phyloP scores from a whole-genome alignment of 2,888 invertebrate genomes.

The Tryphoninae sp. region DNA sequence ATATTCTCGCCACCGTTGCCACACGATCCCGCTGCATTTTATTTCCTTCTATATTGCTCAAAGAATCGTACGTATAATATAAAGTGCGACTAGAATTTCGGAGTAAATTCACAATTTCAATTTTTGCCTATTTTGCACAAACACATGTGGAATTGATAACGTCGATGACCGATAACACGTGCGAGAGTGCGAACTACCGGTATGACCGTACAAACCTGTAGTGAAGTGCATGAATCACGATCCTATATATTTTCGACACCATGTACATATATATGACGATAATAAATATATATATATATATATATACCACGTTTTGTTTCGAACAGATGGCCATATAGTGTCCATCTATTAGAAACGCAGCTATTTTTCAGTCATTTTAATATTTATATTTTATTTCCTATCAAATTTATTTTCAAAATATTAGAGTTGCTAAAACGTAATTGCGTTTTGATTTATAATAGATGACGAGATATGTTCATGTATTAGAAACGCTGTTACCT shows the following conservation, averaged over 20 bases:
- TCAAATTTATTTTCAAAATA: too few species aligned
- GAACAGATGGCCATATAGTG: too few species aligned
- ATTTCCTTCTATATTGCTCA: conserved; percentile 34
- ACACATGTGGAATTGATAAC: not conserved
- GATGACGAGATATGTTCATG: too few species aligned
- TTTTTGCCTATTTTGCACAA: not conserved
- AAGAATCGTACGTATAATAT: conserved; percentile 28
- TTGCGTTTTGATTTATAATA: too few species aligned
- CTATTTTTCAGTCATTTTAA: too few species aligned
- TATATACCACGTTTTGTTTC: too few species aligned
- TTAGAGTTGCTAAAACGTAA: too few species aligned
- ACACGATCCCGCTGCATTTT: conserved; percentile 35
- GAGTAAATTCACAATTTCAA: conserved; percentile 18
- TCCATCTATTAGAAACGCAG: too few species aligned
- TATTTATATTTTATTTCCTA: too few species aligned
- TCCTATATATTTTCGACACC: not conserved
- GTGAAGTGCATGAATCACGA: not conserved
- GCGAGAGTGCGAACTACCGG: conserved; percentile 21
- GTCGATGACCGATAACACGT: not conserved
- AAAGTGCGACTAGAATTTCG: conserved; percentile 22
- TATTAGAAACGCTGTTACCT: too few species aligned
- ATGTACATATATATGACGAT: not conserved
- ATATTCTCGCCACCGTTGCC: conserved; percentile 46
- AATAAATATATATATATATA: too few species aligned
- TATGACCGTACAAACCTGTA: not conserved